These are phyloP conservation scores for Phalera bucephala DNA, from an alignment of 2,888 invertebrate species.

Conservation along the genomic window DNA sequence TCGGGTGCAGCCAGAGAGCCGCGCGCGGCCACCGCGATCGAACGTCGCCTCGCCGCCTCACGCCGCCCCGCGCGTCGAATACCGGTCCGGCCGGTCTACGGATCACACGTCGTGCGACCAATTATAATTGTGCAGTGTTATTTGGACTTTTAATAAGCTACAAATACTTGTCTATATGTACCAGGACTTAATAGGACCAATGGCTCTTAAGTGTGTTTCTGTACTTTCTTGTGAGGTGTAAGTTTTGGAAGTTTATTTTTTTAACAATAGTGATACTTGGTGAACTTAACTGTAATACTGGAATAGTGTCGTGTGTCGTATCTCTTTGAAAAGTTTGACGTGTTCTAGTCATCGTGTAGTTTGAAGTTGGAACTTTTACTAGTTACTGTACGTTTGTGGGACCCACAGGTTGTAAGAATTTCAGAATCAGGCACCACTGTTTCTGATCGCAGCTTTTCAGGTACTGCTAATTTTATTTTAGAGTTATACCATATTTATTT, in stretches of 20 bases:
- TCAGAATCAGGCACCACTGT: conserved; percentile 26
- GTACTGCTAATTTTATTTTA: conserved; percentile 23
- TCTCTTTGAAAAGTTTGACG: conserved; percentile 45
- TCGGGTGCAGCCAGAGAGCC: conserved; percentile 66
- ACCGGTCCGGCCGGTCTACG: conserved; percentile 54
- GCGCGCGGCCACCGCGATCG: conserved; percentile 59
- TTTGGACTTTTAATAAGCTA: conserved; percentile 43
- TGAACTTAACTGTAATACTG: conserved; percentile 52
- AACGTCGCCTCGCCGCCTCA: conserved; percentile 42
- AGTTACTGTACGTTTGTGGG: conserved; percentile 30
- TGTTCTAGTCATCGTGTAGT: conserved; percentile 37
- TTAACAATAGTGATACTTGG: conserved; percentile 36
- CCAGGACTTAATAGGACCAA: neutral
- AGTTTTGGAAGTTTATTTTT: conserved; percentile 55
- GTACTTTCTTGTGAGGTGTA: conserved; percentile 65
- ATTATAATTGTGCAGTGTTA: conserved; percentile 67
- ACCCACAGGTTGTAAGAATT: conserved; percentile 28
- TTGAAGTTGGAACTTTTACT: conserved; percentile 50
- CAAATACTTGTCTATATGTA: too few relatives aligned
- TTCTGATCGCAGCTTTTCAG: conserved; percentile 43
- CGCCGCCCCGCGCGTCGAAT: conserved; percentile 4
- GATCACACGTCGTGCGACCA: conserved; percentile 60
- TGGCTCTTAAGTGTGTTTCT: conserved; percentile 28
- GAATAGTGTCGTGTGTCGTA: conserved; percentile 46
- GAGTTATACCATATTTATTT: too few relatives aligned